These are phyloP conservation scores for Daphoenositta chrysoptera DNA, from an alignment of 2,113 vertebrate genomes.

Conservation along the genomic window DNA sequence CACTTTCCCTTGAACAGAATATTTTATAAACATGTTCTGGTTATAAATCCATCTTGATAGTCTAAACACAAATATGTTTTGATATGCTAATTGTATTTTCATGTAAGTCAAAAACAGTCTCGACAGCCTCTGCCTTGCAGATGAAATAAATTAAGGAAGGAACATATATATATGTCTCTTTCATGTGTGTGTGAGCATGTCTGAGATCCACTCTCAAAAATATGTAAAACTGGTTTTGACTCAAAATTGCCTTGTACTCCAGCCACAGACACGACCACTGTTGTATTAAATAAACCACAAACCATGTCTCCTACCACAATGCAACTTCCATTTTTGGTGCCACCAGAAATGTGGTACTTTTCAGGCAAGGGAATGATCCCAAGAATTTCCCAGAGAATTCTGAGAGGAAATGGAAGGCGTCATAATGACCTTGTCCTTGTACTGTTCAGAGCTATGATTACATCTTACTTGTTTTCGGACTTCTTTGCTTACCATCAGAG, in stretches of 20 bases:
- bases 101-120: background rate
- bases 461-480: background rate
- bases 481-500: background rate
- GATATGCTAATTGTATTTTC: background rate
- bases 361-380: background rate
- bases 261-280: background rate
- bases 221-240: background rate
- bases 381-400: slow-evolving; percentile 13
- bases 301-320: background rate
- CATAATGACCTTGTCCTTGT: background rate
- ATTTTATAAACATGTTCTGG: background rate
- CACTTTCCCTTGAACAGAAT: background rate
- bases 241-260: background rate
- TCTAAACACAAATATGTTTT: background rate
- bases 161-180: background rate
- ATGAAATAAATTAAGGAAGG: background rate
- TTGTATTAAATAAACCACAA: background rate
- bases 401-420: background rate
- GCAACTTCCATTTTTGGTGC: background rate
- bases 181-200: background rate
- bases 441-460: background rate
- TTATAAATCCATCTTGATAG: background rate
- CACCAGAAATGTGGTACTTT: background rate
- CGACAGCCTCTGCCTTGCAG: background rate
- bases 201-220: background rate